Evolutionary conservation across 2,113 vertebrate genomes (phyloP).

Genomic region (Taxidea taxus): DNA sequence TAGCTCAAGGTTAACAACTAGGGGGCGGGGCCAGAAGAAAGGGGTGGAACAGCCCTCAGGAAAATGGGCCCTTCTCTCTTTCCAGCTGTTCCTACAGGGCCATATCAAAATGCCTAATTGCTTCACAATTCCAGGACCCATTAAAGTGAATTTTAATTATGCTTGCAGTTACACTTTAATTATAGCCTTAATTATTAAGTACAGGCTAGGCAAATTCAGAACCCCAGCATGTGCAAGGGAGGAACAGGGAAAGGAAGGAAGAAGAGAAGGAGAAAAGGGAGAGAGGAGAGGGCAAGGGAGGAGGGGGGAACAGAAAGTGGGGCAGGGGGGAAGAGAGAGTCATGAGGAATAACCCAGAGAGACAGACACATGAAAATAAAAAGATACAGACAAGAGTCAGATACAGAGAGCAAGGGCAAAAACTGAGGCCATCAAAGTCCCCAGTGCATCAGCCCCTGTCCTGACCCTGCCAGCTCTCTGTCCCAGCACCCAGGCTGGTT

Average conservation of each 20-base stretch:
- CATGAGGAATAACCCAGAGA: background rate
- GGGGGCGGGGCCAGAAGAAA: background rate
- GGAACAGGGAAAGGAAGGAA: background rate
- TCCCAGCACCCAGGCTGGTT: background rate
- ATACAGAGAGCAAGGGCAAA: background rate
- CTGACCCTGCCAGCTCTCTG: background rate
- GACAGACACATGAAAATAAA: background rate
- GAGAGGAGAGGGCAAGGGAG: background rate
- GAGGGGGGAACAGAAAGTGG: background rate
- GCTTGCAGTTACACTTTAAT: conserved; percentile 75
- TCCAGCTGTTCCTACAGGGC: conserved; percentile 37
- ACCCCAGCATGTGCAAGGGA: background rate
- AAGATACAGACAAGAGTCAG: background rate
- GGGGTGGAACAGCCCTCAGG: background rate
- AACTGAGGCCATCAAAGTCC: background rate
- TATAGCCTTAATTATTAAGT: conserved; percentile 77
- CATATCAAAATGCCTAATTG: conserved; percentile 71
- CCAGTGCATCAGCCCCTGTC: rapidly evolving
- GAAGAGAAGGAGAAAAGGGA: background rate
- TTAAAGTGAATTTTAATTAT: conserved; percentile 80
- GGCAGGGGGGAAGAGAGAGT: background rate
- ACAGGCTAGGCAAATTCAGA: conserved; percentile 41
- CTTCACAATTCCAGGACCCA: conserved; percentile 69
- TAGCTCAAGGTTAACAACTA: background rate
- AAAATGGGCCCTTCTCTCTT: background rate